Evolutionary conservation across 2,797 vertebrate species (phyloP), one percentile per base, ranked within the genome.

Genomic region (Lutjanus campechanus): DNA sequence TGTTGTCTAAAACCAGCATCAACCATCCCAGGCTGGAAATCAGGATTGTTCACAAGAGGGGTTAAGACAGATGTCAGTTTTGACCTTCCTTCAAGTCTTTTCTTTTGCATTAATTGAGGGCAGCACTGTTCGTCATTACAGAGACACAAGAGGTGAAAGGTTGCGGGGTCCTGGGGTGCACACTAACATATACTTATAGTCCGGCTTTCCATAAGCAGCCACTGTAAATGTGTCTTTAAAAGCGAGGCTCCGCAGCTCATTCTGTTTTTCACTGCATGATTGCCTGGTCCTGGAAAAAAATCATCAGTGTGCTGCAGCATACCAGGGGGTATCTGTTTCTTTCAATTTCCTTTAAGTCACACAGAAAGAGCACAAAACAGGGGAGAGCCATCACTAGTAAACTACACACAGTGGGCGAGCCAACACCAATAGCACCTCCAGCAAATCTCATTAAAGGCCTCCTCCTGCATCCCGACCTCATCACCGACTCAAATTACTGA

Each of bases 401-500:
- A 79, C 68, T 76, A 56, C 56, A 68, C 80, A 60, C 79, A 71
- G 50, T 49, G 49, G 64, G 69, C 5, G 25, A 81, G 81, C 69
- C 40, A 29, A 83, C 74, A 83, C 41, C 65, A 74, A 69, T 51
- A 68, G 58, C 75, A 79, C 77, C 82, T 84, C 73, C 55, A 75
- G 76, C 55, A 85, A 84, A 90, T 82, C 86, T 92, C 88, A 90
- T 93, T 90, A 81, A 79, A 83, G 60, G 60, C 71, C 70, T 76
- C 76, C 64, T 59, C 59, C 83, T 73, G 85, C 81, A 85, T 81
- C 82, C 80, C 56, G n/a, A 82, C 79, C 78, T 91, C 85, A 83
- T 91, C 91, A 61, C 76, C 1, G 83, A 85, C 87, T 93, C 85
- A 89, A 77, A 90, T 90, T 87, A 92, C 91, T 46, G 50, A 88